phyloP scores from a whole-genome alignment of 2,113 vertebrate species.

The Platysternon megacephalum region DNA sequence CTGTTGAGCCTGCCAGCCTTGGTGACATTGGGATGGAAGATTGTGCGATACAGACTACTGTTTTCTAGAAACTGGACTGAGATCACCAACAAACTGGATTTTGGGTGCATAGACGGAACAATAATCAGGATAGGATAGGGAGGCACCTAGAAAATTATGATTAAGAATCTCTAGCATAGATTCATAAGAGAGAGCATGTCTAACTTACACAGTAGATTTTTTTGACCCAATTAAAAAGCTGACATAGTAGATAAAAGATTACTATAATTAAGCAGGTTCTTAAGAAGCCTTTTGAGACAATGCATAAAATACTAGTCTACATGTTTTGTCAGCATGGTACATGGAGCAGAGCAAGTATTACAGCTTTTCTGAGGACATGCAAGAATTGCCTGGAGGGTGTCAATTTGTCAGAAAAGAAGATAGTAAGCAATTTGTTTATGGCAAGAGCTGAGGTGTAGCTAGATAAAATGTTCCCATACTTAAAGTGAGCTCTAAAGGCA shows the following conservation, averaged over 20 bases:
- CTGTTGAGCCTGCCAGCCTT: not conserved
- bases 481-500: not conserved
- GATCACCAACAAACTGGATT: not conserved
- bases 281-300: constrained; percentile 35
- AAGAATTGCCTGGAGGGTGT: constrained; percentile 26
- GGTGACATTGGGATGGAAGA: not conserved
- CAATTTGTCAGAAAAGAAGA: constrained; percentile 5
- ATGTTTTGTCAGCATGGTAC: not conserved
- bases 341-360: constrained; percentile 13
- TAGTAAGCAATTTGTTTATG: constrained; percentile 37
- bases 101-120: not conserved
- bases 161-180: not conserved
- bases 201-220: not conserved
- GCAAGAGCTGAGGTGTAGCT: constrained; percentile 7
- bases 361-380: constrained; percentile 23
- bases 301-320: not conserved
- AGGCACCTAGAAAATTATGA: not conserved
- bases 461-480: constrained; percentile 26
- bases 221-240: not conserved
- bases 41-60: not conserved
- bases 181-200: not conserved
- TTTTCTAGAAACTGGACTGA: not conserved
- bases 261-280: constrained; percentile 25
- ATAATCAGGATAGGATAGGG: not conserved
- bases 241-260: not conserved